Percentiles rank a stretch among this genome's conserved stretches.
phyloP scores from a whole-genome alignment of 2,797 vertebrate species.

The Ctenochaetus hawaiiensis region DNA sequence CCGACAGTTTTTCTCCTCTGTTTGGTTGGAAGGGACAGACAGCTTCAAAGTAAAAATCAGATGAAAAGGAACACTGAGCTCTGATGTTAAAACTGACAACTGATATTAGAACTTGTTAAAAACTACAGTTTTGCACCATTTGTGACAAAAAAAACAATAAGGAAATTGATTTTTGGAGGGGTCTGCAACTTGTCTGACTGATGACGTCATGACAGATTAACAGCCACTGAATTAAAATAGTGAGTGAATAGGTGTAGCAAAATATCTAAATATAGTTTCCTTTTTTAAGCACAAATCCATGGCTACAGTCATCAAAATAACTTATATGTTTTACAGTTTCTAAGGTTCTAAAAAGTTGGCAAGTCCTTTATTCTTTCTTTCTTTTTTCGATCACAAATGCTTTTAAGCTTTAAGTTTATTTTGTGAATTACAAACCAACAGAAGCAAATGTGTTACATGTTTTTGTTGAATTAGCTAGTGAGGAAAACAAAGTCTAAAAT shows the following conservation, averaged over 20 bases:
- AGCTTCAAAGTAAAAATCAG: constrained; percentile 36
- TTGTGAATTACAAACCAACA: background rate
- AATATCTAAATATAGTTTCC: background rate
- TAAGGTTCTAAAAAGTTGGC: too few species aligned
- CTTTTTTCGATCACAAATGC: background rate
- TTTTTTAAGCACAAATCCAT: background rate
- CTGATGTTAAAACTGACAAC: constrained; percentile 33
- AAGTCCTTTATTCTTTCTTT: background rate
- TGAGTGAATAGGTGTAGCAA: background rate
- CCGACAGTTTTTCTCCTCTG: constrained; percentile 33
- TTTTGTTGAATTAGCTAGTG: background rate
- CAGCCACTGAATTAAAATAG: background rate
- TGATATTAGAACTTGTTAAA: constrained; percentile 36
- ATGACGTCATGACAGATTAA: background rate
- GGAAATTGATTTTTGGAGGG: constrained; percentile 5
- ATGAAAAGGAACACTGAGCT: constrained; percentile 36
- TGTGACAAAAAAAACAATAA: background rate
- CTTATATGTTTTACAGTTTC: background rate
- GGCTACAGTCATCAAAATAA: too few species aligned
- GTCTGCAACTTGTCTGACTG: background rate
- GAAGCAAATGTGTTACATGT: background rate
- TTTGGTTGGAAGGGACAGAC: constrained; percentile 26
- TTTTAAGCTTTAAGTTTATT: background rate
- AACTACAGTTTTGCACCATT: constrained; percentile 21
- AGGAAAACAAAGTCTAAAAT: background rate